Evolutionary conservation across 1,140 invertebrate species (phyloP).

Genomic region (Drosophila biarmipes): DNA sequence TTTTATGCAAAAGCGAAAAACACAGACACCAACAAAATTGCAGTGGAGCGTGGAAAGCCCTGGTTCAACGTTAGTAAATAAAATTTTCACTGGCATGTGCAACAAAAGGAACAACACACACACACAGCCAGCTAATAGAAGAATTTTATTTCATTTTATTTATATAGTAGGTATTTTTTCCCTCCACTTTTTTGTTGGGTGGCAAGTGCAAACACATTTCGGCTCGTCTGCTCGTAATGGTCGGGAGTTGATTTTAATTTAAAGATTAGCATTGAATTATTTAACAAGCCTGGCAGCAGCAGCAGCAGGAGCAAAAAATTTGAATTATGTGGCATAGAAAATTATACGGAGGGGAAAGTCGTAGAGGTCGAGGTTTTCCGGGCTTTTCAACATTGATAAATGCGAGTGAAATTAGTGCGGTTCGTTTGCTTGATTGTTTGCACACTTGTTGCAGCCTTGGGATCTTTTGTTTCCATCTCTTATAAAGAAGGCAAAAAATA

Average conservation of each 20-base stretch:
- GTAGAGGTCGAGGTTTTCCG: background rate
- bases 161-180: slow-evolving; percentile 16
- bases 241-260: slow-evolving; percentile 77
- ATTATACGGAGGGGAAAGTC: slow-evolving; percentile 46
- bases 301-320: slow-evolving; percentile 54
- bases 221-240: slow-evolving; percentile 28
- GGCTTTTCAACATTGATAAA: slow-evolving; percentile 54
- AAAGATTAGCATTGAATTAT: slow-evolving; percentile 82
- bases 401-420: slow-evolving; percentile 54
- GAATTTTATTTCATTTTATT: slow-evolving; percentile 27
- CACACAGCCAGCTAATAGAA: slow-evolving; percentile 11
- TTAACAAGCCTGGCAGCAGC: slow-evolving; percentile 47
- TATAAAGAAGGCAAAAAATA: background rate
- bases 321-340: slow-evolving; percentile 75
- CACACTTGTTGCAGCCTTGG: slow-evolving; percentile 55
- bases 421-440: slow-evolving; percentile 36
- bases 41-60: slow-evolving; percentile 23
- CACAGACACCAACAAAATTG: slow-evolving; percentile 27
- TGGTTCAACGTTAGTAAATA: slow-evolving; percentile 64
- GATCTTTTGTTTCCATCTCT: background rate
- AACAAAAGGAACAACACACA: slow-evolving; percentile 24
- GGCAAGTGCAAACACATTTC: slow-evolving; percentile 56
- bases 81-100: slow-evolving; percentile 61
- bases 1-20: slow-evolving; percentile 65
- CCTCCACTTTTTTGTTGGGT: slow-evolving; percentile 1